Evolutionary conservation across 1,140 invertebrate species (phyloP), one percentile per base, ranked within the genome.

Genomic region (Drosophila elegans): DNA sequence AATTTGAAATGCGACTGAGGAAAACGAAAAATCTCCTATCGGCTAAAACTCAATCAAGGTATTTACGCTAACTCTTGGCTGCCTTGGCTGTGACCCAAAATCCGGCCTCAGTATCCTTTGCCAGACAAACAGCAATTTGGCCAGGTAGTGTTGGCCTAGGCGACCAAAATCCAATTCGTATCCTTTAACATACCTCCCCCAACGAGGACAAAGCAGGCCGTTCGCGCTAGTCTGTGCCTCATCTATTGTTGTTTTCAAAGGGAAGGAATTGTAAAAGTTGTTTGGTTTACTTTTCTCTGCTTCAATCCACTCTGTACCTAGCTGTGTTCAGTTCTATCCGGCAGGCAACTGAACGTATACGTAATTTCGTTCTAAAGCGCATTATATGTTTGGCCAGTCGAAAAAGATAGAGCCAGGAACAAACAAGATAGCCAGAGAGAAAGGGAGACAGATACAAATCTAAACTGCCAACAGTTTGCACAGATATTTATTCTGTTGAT

Each of bases 41-140:
- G n/a, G 34, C 34, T 36, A 36, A 10, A 76, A 79, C 73, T 79
- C 74, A 80, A 85, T 84, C 68, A 68, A 59, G 60, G 68, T 42
- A 78, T 78, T 78, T 72, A 78, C 59, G 82, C 81, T 86, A 78
- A 86, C 81, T 81, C 85, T 45, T 56, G 61, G 46, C 46, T 73
- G 62, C 48, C 66, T 60, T 71, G 39, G 64, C 59, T 12, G 16
- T 38, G 55, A 62, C 16, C 34, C 16, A 45, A 54, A 57, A 29
- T 9, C 10, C 27, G 42, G 27, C 38, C 57, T 29, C 36, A 21
- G 48, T 54, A 44, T 41, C 63, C 12, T 32, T 39, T 39, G 13
- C 10, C 34, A 57, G 66, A 42, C 61, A 71, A 80, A 66, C 39
- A 72, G 48, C 59, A 61, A 74, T 78, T 82, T 68, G 73, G 57